These are phyloP conservation scores for Zosterops borbonicus DNA, from an alignment of 2,113 vertebrate genomes.

Conservation along the genomic window DNA sequence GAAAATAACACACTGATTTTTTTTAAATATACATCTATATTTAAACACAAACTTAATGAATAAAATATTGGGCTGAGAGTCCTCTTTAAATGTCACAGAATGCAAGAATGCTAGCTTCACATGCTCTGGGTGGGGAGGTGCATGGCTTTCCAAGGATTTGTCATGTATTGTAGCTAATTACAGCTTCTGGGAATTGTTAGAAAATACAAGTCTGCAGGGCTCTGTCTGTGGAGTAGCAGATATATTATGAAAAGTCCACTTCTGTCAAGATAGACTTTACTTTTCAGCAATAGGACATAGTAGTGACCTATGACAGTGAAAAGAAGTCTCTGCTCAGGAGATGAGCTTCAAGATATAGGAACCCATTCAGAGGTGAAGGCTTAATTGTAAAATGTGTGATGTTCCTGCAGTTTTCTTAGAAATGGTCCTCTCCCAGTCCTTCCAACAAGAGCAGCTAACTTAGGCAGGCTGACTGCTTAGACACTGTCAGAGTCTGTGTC, in stretches of 20 bases:
- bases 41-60: slow-evolving; percentile 15
- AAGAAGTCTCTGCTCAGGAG: neutral
- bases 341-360: neutral
- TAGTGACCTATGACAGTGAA: neutral
- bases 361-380: neutral
- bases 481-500: neutral
- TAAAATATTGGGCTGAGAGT: neutral
- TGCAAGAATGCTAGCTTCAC: neutral
- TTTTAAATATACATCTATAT: neutral
- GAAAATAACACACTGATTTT: neutral
- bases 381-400: neutral
- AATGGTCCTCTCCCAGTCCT: neutral
- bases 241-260: neutral
- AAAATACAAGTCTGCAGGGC: neutral
- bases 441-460: neutral
- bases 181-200: neutral
- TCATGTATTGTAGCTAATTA: slow-evolving; percentile 8
- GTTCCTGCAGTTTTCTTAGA: neutral
- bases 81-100: slow-evolving; percentile 31
- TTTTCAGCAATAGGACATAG: neutral
- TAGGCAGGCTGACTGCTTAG: neutral
- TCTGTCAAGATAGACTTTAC: neutral
- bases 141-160: slow-evolving; percentile 23
- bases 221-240: neutral
- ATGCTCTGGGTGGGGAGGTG: neutral